Evolutionary conservation across 2,113 vertebrate genomes (phyloP).

Genomic region (Cinclus cinclus): DNA sequence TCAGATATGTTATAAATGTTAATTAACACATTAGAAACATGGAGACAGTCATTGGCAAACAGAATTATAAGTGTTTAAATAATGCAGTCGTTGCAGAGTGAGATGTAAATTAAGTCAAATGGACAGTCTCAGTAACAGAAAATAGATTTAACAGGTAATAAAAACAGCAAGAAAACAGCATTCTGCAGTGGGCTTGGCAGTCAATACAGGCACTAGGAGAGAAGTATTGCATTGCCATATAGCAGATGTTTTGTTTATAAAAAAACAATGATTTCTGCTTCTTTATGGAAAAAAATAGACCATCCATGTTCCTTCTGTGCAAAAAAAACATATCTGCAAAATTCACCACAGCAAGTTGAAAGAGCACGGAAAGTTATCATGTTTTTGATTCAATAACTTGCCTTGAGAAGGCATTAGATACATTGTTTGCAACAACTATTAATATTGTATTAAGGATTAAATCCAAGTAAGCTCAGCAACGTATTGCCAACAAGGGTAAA

Average conservation of each 20-base stretch:
- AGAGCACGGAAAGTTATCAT: background rate
- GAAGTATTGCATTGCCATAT: background rate
- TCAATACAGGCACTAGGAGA: background rate
- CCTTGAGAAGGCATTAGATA: background rate
- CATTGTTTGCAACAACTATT: background rate
- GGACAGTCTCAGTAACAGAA: background rate
- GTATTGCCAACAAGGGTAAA: background rate
- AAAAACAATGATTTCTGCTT: background rate
- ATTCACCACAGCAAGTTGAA: background rate
- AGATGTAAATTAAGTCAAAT: background rate
- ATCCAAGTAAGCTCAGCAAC: background rate
- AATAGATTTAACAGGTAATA: background rate
- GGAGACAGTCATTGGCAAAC: background rate
- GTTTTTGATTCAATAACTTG: background rate
- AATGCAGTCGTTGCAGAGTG: background rate
- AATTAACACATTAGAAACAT: background rate
- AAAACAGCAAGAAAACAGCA: background rate
- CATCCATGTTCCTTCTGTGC: accelerated
- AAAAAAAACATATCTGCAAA: background rate
- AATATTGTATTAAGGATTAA: background rate
- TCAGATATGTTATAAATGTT: background rate
- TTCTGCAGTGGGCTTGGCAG: background rate
- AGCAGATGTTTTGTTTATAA: background rate
- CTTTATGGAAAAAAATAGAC: background rate
- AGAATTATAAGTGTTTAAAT: background rate